Conservation (phyloP, 2,888 invertebrate species). For the Encarsia formosa region DNA sequence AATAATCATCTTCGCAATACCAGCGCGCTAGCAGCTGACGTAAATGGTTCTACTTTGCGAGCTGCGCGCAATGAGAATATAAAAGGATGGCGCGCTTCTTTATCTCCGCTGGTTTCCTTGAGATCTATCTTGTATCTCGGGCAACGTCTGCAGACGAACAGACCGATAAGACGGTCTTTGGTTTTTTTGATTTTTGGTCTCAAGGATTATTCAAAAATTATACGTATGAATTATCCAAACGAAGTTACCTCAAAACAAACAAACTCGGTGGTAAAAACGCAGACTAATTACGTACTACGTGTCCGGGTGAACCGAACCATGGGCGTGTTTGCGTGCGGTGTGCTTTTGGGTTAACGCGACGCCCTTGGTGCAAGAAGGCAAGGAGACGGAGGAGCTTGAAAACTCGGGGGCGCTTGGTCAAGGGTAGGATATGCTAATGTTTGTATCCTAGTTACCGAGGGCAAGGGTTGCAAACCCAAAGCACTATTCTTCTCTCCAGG, state of each 20-base stretch:
- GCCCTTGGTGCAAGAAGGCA: not conserved
- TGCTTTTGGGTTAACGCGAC: not conserved
- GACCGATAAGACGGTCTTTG: too few relatives aligned
- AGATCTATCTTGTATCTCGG: too few relatives aligned
- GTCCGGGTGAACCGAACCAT: not conserved
- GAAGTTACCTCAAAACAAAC: not conserved
- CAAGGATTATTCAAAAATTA: too few relatives aligned
- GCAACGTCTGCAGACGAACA: too few relatives aligned
- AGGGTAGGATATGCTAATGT: constrained; percentile 6
- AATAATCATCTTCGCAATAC: too few relatives aligned
- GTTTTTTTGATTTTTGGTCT: too few relatives aligned
- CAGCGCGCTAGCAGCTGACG: too few relatives aligned
- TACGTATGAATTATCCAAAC: not conserved
- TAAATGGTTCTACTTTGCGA: too few relatives aligned
- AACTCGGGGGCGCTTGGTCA: not conserved
- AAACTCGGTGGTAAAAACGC: not conserved
- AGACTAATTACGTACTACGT: not conserved
- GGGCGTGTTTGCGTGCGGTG: too few relatives aligned
- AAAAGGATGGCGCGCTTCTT: too few relatives aligned
- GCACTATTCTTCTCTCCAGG: constrained; percentile 10
- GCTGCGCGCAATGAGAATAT: too few relatives aligned
- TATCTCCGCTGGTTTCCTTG: too few relatives aligned
- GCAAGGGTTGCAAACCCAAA: constrained; percentile 2
- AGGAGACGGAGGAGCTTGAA: not conserved
- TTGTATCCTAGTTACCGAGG: constrained; percentile 12